Base-by-base conservation (phyloP, 2,797 vertebrate genomes). In the Cirrhinus mrigala region DNA sequence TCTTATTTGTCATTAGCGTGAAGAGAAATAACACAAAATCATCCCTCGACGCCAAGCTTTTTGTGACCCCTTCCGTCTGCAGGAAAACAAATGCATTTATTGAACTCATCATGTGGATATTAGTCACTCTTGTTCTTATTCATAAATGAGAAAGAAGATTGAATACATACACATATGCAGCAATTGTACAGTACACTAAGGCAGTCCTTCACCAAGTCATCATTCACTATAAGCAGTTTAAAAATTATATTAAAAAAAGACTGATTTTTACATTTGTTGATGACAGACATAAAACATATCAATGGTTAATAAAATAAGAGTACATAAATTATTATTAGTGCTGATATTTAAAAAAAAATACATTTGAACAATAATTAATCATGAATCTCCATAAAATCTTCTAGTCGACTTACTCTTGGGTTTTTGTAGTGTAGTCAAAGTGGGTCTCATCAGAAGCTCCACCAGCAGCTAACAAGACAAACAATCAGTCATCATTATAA, bases 151-250 rank as follows among this genome's bases (percentile, higher is more conserved):
- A 18, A 33, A 1, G 16, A 78, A 58, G 15, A 69, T 44, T 24
- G 4, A 78, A 89, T 86, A 97, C 98, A 97, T 96, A 99, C 98
- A 95, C 98, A 99, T 92, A 99, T 97, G 92, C 98, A 99, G 56
- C 98, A 98, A 93, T 99, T 99, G 94, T 99, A 99, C 87, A 99
- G 96, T 94, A 99, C 97, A 93, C 97, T 98, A 92, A 99, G 95
- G 92, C 97, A 98, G 94, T 99, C 98, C 94, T 99, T 99, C 87
- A 99, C 97, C 92, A 99, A 93, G 90, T 99, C 98, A 91, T 99
- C 98, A 68, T 97, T 97, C 96, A 99, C 98, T 99, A 94, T 48
- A 83, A 64, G 14, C 56, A 46, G 37, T 88, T 2, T 91, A 66
- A 29, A 92, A 81, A 71, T 22, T 2, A 11, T 0, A 82, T 48